These are phyloP conservation scores for Danaus plexippus DNA, from an alignment of 1,140 invertebrate species.

Conservation along the genomic window DNA sequence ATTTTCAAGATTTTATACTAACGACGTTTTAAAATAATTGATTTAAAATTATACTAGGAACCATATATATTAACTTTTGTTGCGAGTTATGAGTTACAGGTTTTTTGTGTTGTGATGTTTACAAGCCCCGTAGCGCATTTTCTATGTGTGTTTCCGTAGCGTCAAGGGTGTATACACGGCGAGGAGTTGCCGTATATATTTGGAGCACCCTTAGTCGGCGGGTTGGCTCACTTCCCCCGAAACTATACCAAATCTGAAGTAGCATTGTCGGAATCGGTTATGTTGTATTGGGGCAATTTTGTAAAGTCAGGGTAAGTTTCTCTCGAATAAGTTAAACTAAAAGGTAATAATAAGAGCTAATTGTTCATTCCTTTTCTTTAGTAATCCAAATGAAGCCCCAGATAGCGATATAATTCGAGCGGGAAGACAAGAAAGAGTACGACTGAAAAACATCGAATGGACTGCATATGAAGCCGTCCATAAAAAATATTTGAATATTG, in stretches of 20 bases:
- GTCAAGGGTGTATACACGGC: slow-evolving; percentile 87
- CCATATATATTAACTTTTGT: no score
- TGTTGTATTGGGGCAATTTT: slow-evolving; percentile 96
- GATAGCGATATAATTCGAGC: slow-evolving; percentile 77
- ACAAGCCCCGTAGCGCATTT: background rate
- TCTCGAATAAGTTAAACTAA: slow-evolving; percentile 2
- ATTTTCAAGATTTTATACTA: slow-evolving; percentile 5
- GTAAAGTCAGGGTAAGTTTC: slow-evolving; percentile 89
- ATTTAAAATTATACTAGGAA: no score
- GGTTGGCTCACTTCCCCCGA: slow-evolving; percentile 82
- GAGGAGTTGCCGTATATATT: slow-evolving; percentile 92
- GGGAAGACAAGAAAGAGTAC: slow-evolving; percentile 80
- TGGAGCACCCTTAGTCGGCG: slow-evolving; percentile 80
- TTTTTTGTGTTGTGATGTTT: slow-evolving; percentile 7
- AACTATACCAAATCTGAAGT: slow-evolving; percentile 91
- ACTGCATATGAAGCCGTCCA: slow-evolving; percentile 92
- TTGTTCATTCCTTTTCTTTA: slow-evolving; percentile 43
- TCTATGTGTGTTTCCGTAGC: slow-evolving; percentile 55
- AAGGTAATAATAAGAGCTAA: no score
- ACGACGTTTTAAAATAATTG: no score
- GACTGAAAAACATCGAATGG: slow-evolving; percentile 91
- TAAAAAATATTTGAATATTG: slow-evolving; percentile 93
- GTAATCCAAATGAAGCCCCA: slow-evolving; percentile 91
- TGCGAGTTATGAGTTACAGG: background rate
- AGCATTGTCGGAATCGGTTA: slow-evolving; percentile 89